Evolutionary conservation across 2,888 invertebrate genomes (phyloP), one percentile per base, ranked within the genome.

Genomic region (Drosophila longiperda): DNA sequence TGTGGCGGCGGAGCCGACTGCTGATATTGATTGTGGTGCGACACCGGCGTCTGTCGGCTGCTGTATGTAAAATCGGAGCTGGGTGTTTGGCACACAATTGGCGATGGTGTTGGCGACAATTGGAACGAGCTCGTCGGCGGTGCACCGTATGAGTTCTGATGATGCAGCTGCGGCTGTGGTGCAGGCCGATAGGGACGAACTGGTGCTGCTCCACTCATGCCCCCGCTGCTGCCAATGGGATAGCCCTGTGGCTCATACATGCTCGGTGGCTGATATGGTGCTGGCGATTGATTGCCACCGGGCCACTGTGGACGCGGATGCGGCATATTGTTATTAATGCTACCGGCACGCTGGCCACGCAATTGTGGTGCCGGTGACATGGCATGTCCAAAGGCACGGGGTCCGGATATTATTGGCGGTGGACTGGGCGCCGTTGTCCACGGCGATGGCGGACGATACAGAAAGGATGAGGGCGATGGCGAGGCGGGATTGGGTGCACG

Each of bases 401-500:
- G 95, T 54, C 95, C 95, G 57, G 95, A 95, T 84, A 96, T 95
- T 73, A 95, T 94, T 5, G 96, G 96, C n/a, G 96, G 96, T 1
- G 96, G 96, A 80, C 96, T 95, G 1, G 96, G 95, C 11, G 95
- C 92, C 33, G 92, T 88, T 54, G 84, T 92, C 94, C 96, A 96
- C 57, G 97, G 96, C 42, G 96, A 96, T 17, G 96, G 95, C 38
- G 96, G 95, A 40, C 96, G 95, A 92, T 95, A 96, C 87, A 95
- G 95, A 76, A 95, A 94, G 3, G 94, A 94, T 49, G 95, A 94
- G 58, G 95, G 95, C 90, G 94, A 93, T 33, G 92, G 90, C 11
- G 92, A 90, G 72, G 91, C 83, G 60, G 92, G 85, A 82, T 92
- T 92, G 36, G 80, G 90, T 40, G 83, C 87, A 70, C 92, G 91